phyloP scores from a whole-genome alignment of 1,140 invertebrate species.

The Hormaphis cornu region DNA sequence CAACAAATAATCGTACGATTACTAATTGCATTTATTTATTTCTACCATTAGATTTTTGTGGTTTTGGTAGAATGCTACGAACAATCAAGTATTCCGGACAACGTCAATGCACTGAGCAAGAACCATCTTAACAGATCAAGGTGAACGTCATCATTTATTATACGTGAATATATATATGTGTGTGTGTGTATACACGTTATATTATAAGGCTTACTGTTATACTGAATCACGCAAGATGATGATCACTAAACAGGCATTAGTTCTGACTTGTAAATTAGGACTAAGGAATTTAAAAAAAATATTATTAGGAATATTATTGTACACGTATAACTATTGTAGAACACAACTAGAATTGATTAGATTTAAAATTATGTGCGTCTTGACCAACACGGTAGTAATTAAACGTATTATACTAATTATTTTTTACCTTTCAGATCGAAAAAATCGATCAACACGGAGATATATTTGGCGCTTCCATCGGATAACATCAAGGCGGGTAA shows the following conservation, averaged over 20 bases:
- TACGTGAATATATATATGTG: neutral
- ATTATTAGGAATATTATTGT: neutral
- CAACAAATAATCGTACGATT: neutral
- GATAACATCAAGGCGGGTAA: neutral
- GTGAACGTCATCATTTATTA: slow-evolving; percentile 22
- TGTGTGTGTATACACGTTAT: neutral
- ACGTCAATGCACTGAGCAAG: slow-evolving; percentile 21
- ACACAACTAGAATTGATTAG: neutral
- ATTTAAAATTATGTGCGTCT: neutral
- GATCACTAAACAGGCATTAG: neutral
- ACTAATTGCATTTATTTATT: neutral
- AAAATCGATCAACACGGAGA: neutral
- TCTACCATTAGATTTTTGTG: neutral
- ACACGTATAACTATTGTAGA: neutral
- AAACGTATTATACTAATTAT: neutral
- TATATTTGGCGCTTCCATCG: slow-evolving; percentile 3
- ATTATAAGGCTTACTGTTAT: neutral
- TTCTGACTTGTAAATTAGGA: neutral
- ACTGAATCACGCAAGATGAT: neutral
- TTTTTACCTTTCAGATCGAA: slow-evolving; percentile 9
- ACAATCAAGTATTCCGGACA: neutral
- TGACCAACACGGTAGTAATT: neutral
- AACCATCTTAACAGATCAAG: slow-evolving; percentile 21
- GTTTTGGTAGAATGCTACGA: neutral
- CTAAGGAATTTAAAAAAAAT: neutral